Conservation (phyloP, 2,888 invertebrate species). For the Acrobasis repandana region DNA sequence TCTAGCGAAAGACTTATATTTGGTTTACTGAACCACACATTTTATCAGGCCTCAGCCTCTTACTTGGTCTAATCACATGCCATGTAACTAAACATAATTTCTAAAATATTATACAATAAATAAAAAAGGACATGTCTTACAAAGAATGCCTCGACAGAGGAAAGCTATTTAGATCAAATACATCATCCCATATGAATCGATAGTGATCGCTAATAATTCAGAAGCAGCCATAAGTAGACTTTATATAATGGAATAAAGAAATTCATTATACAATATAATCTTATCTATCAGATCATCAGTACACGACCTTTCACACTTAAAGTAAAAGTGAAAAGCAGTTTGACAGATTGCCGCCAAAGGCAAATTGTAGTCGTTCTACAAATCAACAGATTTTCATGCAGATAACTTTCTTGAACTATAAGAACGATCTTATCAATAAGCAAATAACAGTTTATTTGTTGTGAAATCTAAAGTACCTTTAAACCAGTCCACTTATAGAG, state of each 20-base stretch:
- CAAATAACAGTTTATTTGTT: neutral
- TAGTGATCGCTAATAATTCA: too few relatives aligned
- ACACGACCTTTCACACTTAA: slow-evolving; percentile 33
- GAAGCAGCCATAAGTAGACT: too few relatives aligned
- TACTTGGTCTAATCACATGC: too few relatives aligned
- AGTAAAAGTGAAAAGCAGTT: slow-evolving; percentile 31
- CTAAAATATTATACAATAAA: too few relatives aligned
- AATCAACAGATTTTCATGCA: slow-evolving; percentile 12
- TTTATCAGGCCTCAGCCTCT: too few relatives aligned
- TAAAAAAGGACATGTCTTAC: too few relatives aligned
- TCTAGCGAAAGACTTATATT: too few relatives aligned
- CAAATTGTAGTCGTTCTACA: slow-evolving; percentile 11
- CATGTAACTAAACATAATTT: too few relatives aligned
- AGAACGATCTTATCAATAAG: neutral
- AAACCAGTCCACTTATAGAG: neutral
- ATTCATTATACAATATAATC: slow-evolving; percentile 22
- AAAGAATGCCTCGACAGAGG: too few relatives aligned
- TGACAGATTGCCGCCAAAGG: slow-evolving; percentile 16
- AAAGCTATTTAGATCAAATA: too few relatives aligned
- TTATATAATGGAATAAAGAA: neutral
- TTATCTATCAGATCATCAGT: slow-evolving; percentile 34
- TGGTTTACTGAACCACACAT: too few relatives aligned
- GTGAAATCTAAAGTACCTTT: neutral
- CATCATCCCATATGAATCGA: too few relatives aligned
- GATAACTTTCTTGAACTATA: neutral